Evolutionary conservation across 92 coral and sea anemone species (phyloP).

Genomic region (Siderastrea radians): DNA sequence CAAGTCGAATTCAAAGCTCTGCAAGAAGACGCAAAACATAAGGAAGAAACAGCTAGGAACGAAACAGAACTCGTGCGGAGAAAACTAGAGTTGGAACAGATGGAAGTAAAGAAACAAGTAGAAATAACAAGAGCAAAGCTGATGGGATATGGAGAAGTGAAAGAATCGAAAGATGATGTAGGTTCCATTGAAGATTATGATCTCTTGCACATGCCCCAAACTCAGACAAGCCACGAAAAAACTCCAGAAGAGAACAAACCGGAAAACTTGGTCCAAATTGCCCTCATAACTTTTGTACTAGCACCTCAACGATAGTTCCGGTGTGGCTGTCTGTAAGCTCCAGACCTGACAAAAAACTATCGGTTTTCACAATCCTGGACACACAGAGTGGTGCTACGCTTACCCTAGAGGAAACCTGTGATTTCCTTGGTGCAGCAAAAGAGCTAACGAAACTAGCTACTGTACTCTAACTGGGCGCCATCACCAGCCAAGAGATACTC

Average conservation of each 20-base stretch:
- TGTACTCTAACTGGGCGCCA: neutral
- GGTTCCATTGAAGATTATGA: constrained; percentile 19
- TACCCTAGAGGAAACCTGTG: constrained; percentile 19
- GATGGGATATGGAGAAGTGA: neutral
- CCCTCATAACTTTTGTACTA: neutral
- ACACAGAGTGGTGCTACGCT: constrained; percentile 7
- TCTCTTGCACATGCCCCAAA: neutral
- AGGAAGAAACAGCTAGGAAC: neutral
- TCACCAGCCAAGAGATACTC: constrained; percentile 16
- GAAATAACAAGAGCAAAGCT: constrained; percentile 21
- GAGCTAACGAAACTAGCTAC: constrained; percentile 1
- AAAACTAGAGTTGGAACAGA: constrained; percentile 24
- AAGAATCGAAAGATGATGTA: neutral
- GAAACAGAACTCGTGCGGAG: constrained; percentile 12
- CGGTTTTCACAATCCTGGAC: constrained; percentile 12
- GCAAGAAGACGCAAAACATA: constrained; percentile 3
- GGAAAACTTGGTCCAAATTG: neutral
- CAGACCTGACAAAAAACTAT: neutral
- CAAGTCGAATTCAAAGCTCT: constrained; percentile 29
- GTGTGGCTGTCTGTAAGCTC: neutral
- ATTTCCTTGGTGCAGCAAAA: constrained; percentile 6
- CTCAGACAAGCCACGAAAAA: constrained; percentile 25
- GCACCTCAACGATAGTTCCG: constrained; percentile 13
- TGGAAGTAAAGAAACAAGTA: constrained; percentile 10
- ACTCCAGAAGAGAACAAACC: constrained; percentile 24